Evolutionary conservation across 2,797 vertebrate species (phyloP), one percentile per base, ranked within the genome.

Genomic region (Eulemur coronatus): DNA sequence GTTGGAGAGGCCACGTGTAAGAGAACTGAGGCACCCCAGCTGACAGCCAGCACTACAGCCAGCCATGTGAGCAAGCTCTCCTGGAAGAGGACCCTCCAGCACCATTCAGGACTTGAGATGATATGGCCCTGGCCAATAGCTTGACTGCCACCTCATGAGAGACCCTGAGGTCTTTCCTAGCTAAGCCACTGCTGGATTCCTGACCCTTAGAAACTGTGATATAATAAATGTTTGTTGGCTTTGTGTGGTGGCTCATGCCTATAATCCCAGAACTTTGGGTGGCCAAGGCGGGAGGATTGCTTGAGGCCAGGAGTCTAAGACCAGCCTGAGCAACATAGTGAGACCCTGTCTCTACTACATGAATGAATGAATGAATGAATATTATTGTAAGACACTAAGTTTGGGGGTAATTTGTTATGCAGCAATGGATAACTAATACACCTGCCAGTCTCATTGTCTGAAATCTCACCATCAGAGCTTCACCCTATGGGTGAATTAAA

Each of bases 131-230:
- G 80, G 63, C 5, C 43, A 72, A 61, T 33, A 24, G 41, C 50
- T 52, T 50, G 48, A 61, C 50, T 50, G 41, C 22, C 90, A 55
- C 14, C 17, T 88, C 67, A 38, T 8, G 80, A 75, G 30, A 59
- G n/a, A 79, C 55, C 30, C 65, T 35, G 91, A 59, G 80, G 48
- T 50, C 48, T 41, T 61, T 67, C 41, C 6, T 41, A 79, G 63
- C 12, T 87, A 75, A 92, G 57, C 63, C 48, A 17, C 63, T 96
- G 20, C 80, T 94, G 75, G 86, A 94, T 63, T 81, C 43, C 57
- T 65, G 13, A 61, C 30, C 33, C 46, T 67, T 38, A 30, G 48
- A 91, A 93, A 89, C 91, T 79, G 3, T 43, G 52, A 67, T 85
- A 33, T 24, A 84, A 86, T 91, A 88, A 95, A 93, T 30, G 55